A percentile compares a stretch with the other conserved stretches of the same genome.
Conservation (phyloP, 2,797 vertebrate genomes). For the Tadarida brasiliensis region DNA sequence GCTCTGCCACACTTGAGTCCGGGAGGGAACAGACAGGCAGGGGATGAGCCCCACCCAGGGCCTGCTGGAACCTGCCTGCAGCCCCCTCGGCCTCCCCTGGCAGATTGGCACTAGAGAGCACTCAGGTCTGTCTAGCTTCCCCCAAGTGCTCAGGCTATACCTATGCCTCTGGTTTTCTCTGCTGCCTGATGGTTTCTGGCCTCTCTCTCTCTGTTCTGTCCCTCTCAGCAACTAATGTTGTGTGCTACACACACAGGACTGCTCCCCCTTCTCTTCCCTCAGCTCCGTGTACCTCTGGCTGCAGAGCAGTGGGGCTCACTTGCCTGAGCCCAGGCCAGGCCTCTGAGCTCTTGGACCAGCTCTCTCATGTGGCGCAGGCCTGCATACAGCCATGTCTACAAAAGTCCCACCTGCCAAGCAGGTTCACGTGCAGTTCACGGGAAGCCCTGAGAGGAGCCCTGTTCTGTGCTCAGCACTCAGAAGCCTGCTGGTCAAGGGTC, state of each 20-base stretch:
- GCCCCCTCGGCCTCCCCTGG: background rate
- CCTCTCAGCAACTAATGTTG: too few relatives aligned
- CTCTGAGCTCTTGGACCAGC: rapidly evolving
- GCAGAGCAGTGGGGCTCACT: rapidly evolving
- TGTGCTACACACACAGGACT: too few relatives aligned
- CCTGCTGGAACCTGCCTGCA: background rate
- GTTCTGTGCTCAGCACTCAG: too few relatives aligned
- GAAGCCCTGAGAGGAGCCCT: too few relatives aligned
- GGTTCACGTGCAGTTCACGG: too few relatives aligned
- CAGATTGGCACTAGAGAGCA: background rate
- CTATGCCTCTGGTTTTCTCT: background rate
- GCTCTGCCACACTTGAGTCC: background rate
- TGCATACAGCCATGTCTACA: too few relatives aligned
- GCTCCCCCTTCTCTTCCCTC: too few relatives aligned
- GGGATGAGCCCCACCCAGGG: background rate
- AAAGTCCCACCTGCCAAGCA: too few relatives aligned
- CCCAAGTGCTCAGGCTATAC: background rate
- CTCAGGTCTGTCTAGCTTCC: rapidly evolving
- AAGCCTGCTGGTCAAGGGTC: too few relatives aligned
- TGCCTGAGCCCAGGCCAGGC: too few relatives aligned
- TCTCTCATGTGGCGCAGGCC: too few relatives aligned
- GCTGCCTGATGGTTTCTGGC: background rate
- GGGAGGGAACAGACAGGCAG: background rate
- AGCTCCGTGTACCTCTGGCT: background rate
- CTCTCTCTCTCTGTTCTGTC: background rate